Conservation (phyloP, 2,888 invertebrate species). For the Acronicta alni region DNA sequence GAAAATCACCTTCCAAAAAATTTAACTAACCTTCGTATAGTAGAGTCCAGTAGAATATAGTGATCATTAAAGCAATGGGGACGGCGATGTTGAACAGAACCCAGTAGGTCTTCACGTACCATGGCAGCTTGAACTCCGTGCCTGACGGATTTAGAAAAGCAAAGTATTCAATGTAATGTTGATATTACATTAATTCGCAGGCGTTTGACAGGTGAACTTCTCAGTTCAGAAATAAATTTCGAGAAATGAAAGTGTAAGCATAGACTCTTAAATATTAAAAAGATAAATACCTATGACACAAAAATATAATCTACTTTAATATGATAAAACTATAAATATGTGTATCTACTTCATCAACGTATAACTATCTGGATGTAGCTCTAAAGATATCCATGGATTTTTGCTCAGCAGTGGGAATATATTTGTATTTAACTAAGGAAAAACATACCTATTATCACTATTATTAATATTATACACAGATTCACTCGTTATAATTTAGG, state of each 20-base stretch:
- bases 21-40: constrained; percentile 77
- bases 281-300: too few relatives aligned
- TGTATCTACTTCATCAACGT: too few relatives aligned
- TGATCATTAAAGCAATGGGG: constrained; percentile 82
- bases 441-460: too few relatives aligned
- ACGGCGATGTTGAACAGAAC: constrained; percentile 78
- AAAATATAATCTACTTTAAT: too few relatives aligned
- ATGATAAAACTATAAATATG: too few relatives aligned
- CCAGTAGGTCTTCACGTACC: constrained; percentile 84
- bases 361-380: too few relatives aligned
- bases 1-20: background rate
- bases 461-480: background rate
- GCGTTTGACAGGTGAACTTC: background rate
- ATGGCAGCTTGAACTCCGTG: constrained; percentile 76
- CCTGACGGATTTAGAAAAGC: constrained; percentile 63
- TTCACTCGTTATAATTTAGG: too few relatives aligned
- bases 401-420: too few relatives aligned
- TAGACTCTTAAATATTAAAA: too few relatives aligned
- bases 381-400: too few relatives aligned
- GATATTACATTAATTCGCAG: background rate
- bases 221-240: background rate
- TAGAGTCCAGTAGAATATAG: constrained; percentile 84
- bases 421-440: too few relatives aligned
- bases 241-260: background rate
- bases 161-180: constrained; percentile 19